Percentiles rank a stretch among this genome's conserved stretches.
These are phyloP conservation scores for Acanthosepion lycidas DNA, from an alignment of 2,888 invertebrate genomes.

Conservation along the genomic window DNA sequence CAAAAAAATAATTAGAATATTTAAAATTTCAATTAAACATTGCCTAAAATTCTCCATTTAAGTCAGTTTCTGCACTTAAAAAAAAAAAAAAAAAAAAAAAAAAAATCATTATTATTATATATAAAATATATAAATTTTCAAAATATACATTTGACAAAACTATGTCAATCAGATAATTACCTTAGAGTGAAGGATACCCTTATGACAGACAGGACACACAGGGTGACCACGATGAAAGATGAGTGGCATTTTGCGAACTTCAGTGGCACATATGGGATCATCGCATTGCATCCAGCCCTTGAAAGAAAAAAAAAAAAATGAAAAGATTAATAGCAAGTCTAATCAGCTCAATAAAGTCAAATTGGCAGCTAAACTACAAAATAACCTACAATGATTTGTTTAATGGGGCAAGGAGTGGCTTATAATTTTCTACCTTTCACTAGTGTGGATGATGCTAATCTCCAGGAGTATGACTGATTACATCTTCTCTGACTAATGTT, in stretches of 20 bases:
- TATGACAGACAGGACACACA: slow-evolving; percentile 84
- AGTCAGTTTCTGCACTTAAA: too few relatives aligned
- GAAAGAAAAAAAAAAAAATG: slow-evolving; percentile 49
- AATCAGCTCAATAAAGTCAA: not conserved
- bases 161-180: slow-evolving; percentile 56
- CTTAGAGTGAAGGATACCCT: slow-evolving; percentile 83
- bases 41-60: too few relatives aligned
- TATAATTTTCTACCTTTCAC: too few relatives aligned
- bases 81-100: too few relatives aligned
- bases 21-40: too few relatives aligned
- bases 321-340: not conserved
- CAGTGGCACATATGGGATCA: slow-evolving; percentile 87
- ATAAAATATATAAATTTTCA: not conserved
- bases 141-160: not conserved
- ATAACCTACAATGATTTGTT: too few relatives aligned
- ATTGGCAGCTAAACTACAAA: not conserved
- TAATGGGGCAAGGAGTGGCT: too few relatives aligned
- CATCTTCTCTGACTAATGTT: too few relatives aligned
- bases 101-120: too few relatives aligned
- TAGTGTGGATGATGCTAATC: too few relatives aligned
- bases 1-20: too few relatives aligned
- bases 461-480: too few relatives aligned
- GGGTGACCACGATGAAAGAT: slow-evolving; percentile 80
- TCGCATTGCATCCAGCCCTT: slow-evolving; percentile 88
- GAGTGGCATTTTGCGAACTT: slow-evolving; percentile 81